These are phyloP conservation scores for Orthosia gracilis DNA, from an alignment of 2,888 invertebrate species.

Conservation along the genomic window DNA sequence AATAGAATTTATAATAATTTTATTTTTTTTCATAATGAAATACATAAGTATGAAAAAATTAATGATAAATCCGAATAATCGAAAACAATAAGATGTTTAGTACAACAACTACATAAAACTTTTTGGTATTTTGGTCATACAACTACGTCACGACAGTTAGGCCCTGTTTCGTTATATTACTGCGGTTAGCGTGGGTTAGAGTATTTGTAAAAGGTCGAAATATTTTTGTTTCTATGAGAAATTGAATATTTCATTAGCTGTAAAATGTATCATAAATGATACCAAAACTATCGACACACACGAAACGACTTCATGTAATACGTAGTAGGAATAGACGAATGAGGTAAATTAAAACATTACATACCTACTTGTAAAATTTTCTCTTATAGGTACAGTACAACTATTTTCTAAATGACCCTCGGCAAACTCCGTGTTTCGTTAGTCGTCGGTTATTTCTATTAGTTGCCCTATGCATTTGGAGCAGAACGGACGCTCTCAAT, in stretches of 20 bases:
- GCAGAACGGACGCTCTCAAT: no score
- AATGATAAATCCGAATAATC: conserved; percentile 67
- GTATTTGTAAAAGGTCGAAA: conserved; percentile 64
- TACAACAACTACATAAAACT: conserved; percentile 77
- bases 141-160: conserved; percentile 82
- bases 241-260: conserved; percentile 69
- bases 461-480: no score
- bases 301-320: conserved; percentile 78
- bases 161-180: conserved; percentile 74
- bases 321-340: conserved; percentile 83
- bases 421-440: no score
- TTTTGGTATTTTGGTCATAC: conserved; percentile 82
- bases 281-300: conserved; percentile 80
- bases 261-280: conserved; percentile 78
- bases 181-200: conserved; percentile 67
- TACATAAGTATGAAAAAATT: conserved; percentile 55
- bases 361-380: conserved; percentile 75
- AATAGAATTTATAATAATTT: conserved; percentile 53
- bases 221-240: conserved; percentile 69
- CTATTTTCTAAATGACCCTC: no score
- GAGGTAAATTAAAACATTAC: conserved; percentile 81
- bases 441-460: no score
- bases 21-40: conserved; percentile 38
- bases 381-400: conserved; percentile 61
- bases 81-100: conserved; percentile 76